These are phyloP conservation scores for Microctonus brassicae DNA, from an alignment of 2,888 invertebrate genomes.

Conservation along the genomic window DNA sequence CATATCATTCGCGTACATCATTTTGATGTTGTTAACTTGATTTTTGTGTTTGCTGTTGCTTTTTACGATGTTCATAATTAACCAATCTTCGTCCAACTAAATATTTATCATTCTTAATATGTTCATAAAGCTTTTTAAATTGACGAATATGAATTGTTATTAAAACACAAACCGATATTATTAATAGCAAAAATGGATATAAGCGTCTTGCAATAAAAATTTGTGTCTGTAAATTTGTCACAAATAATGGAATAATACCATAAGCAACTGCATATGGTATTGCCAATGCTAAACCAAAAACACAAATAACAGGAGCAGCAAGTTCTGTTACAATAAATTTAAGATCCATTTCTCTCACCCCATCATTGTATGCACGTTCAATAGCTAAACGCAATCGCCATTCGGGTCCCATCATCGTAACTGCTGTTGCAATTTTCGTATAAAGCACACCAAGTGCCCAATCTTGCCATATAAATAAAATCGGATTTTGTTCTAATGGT, in stretches of 20 bases:
- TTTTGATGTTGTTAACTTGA: slow-evolving; percentile 54
- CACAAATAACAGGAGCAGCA: slow-evolving; percentile 90
- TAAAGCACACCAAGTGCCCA: slow-evolving; percentile 98
- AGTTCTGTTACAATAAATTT: slow-evolving; percentile 87
- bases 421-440: slow-evolving; percentile 96
- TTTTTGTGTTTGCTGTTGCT: slow-evolving; percentile 65
- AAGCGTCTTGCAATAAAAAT: slow-evolving; percentile 86
- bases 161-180: slow-evolving; percentile 78
- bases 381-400: slow-evolving; percentile 93
- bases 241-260: slow-evolving; percentile 79
- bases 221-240: slow-evolving; percentile 76
- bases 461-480: slow-evolving; percentile 92
- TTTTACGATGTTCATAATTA: slow-evolving; percentile 92
- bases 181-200: slow-evolving; percentile 89
- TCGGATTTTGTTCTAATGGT: slow-evolving; percentile 91
- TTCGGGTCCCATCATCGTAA: slow-evolving; percentile 98
- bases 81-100: slow-evolving; percentile 96
- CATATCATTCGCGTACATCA: slow-evolving; percentile 4
- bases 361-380: slow-evolving; percentile 94
- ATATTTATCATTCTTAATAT: slow-evolving; percentile 99
- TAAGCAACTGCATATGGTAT: slow-evolving; percentile 94
- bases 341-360: slow-evolving; percentile 92
- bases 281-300: slow-evolving; percentile 90
- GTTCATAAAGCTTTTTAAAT: slow-evolving; percentile 94
- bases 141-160: slow-evolving; percentile 91